phyloP scores from a whole-genome alignment of 2,113 vertebrate species.

The Brachyistius frenatus region DNA sequence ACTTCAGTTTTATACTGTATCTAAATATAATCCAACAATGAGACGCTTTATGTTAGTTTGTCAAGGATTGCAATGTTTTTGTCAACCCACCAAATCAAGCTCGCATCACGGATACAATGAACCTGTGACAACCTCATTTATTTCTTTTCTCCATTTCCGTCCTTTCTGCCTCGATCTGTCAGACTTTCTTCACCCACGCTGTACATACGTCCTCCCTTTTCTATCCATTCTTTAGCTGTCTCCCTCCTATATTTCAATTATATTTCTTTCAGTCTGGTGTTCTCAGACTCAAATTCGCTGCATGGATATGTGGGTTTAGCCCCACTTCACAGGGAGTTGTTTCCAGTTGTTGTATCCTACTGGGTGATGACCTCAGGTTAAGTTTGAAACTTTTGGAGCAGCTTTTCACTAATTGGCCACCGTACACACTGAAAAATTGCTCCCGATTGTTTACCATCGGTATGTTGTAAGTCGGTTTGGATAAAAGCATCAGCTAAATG shows the following conservation, averaged over 20 bases:
- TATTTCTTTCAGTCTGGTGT: background rate
- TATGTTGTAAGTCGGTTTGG: no score
- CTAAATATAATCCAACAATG: background rate
- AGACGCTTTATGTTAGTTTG: background rate
- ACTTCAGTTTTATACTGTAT: no score
- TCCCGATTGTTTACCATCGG: no score
- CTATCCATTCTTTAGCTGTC: slow-evolving; percentile 11
- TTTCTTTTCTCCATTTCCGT: background rate
- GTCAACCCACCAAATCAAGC: background rate
- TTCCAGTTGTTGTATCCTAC: no score
- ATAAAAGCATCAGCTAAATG: no score
- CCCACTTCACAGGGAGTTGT: no score
- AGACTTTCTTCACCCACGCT: slow-evolving; percentile 8
- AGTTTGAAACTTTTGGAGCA: no score
- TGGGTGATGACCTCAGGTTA: no score
- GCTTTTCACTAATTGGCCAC: no score
- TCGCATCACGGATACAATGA: slow-evolving; percentile 7
- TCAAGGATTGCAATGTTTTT: background rate
- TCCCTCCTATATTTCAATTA: slow-evolving; percentile 8
- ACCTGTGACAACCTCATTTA: slow-evolving; percentile 15
- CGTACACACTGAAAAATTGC: no score
- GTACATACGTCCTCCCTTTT: slow-evolving; percentile 13
- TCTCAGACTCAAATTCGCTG: background rate
- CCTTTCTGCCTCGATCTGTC: slow-evolving; percentile 16
- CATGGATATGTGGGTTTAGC: no score